Percentiles rank a stretch among this genome's conserved stretches.
Conservation (phyloP, 2,113 vertebrate species). For the Pomatostomus ruficeps region DNA sequence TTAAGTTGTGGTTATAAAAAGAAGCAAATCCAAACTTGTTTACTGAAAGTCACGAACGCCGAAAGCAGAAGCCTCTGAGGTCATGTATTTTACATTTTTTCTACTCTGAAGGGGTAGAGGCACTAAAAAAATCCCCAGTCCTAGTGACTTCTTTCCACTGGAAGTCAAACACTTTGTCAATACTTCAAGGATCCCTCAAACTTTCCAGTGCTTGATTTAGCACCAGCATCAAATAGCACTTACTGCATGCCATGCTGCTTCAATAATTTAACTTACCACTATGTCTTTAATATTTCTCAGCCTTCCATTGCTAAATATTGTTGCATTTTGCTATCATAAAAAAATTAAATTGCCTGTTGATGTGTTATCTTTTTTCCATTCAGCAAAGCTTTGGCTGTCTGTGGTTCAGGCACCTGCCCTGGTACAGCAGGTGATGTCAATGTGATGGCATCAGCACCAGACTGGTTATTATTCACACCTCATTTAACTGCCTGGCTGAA, state of each 20-base stretch:
- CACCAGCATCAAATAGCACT: background rate
- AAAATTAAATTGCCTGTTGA: background rate
- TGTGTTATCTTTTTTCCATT: background rate
- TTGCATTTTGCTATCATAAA: background rate
- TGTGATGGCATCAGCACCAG: background rate
- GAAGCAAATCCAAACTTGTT: background rate
- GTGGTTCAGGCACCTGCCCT: background rate
- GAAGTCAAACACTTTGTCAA: background rate
- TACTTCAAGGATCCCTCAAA: background rate
- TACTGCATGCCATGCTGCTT: background rate
- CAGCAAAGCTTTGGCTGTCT: background rate
- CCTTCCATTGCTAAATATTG: background rate
- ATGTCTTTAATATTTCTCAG: background rate
- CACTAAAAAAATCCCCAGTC: background rate
- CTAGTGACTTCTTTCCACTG: background rate
- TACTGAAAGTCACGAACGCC: background rate
- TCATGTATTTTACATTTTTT: background rate
- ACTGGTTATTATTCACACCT: background rate
- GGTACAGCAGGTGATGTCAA: background rate
- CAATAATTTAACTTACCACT: background rate
- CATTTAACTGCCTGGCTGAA: constrained; percentile 2
- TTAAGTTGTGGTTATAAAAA: background rate
- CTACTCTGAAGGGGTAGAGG: background rate
- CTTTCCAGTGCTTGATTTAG: background rate
- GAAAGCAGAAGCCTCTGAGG: background rate